These are phyloP conservation scores for Strigops habroptila DNA, from an alignment of 2,113 vertebrate genomes.

Conservation along the genomic window DNA sequence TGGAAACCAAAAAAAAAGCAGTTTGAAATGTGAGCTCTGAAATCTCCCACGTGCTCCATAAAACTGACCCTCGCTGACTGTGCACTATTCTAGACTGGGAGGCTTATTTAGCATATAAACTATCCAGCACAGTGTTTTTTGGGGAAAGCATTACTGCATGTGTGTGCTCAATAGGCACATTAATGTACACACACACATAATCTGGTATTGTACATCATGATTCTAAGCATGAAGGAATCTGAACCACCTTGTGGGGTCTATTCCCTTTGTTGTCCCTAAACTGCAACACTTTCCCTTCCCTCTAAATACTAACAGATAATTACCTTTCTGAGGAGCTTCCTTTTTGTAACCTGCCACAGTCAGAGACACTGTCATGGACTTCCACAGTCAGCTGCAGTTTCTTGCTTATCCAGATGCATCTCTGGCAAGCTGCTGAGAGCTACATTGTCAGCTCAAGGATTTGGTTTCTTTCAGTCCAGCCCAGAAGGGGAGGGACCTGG, in stretches of 20 bases:
- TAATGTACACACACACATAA: neutral
- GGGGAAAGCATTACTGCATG: neutral
- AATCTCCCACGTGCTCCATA: neutral
- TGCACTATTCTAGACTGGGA: neutral
- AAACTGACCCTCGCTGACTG: neutral
- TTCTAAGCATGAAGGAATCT: neutral
- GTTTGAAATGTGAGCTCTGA: neutral
- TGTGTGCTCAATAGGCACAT: neutral
- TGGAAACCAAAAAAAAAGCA: neutral
- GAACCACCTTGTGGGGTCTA: neutral
- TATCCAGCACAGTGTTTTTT: accelerated
- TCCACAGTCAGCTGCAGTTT: neutral
- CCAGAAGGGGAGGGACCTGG: neutral
- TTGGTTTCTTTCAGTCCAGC: neutral
- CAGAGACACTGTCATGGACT: neutral
- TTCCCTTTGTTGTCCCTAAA: neutral
- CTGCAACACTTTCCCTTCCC: neutral
- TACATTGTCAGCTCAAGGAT: neutral
- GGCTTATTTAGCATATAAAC: neutral
- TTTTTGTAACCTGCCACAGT: neutral
- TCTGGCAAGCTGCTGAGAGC: neutral
- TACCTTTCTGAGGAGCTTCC: neutral
- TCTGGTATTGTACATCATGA: neutral
- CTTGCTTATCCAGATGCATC: neutral
- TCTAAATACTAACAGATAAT: neutral